Base-by-base conservation (phyloP, 2,797 vertebrate genomes). In the Bradypus variegatus region DNA sequence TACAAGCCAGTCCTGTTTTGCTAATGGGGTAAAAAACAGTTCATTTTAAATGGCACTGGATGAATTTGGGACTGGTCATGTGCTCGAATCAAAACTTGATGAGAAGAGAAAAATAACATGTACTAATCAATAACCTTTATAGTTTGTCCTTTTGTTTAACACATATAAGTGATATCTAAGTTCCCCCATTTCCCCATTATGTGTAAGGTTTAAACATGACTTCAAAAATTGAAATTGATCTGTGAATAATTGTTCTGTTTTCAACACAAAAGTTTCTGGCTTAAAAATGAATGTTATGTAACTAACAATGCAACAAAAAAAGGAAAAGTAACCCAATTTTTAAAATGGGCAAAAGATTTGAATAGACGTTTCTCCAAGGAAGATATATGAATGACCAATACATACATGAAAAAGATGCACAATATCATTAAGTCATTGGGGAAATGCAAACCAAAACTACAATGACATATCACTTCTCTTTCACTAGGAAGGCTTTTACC, bases 91-190 rank as follows among this genome's bases (percentile, higher is more conserved):
- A 69, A 81, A 75, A 81, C 69, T 18, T 86, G 5, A 3, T 69
- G 27, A n/a, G 45, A 84, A 82, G 25, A 69, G 81, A 69, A 94
- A 93, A 92, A 89, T 73, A 88, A 73, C 14, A 92, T 16, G 36
- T 45, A 45, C 12, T 77, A 83, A 27, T 69, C 60, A 82, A 41
- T 80, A 75, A 4, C 55, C 86, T 72, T 2, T 62, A n/a, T 45
- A 14, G 75, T n/a, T 83, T 77, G 5, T 50, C 29, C 29, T 81
- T 91, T 81, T 73, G 15, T 80, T 89, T 87, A 87, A 88, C 89
- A 89, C 12, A 84, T 62, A 55, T 2, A 77, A 70, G 23, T 87
- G n/a, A 90, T 76, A 80, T 13, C 53, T 82, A 90, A 80, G 11
- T 7, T 7, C 60, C 86, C 3, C 21, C 8, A 80, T 79, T 55